Percentiles rank a stretch among this genome's conserved stretches.
Evolutionary conservation across 2,797 vertebrate species (phyloP).

Genomic region (Hephaestus fuliginosus): DNA sequence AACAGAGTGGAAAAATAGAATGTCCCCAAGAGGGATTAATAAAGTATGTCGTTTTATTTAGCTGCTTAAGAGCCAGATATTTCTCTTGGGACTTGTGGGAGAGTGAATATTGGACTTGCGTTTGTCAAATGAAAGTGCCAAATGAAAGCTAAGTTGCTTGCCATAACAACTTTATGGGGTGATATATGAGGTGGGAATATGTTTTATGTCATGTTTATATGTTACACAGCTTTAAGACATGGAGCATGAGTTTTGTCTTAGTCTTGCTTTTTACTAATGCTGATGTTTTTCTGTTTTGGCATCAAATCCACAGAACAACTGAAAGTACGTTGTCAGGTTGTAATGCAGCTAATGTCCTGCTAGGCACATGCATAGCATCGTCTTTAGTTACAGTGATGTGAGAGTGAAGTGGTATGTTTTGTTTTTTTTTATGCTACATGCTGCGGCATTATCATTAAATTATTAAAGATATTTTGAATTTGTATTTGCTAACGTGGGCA

Average conservation of each 20-base stretch:
- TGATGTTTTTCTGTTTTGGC: neutral
- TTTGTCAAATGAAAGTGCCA: neutral
- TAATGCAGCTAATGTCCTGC: neutral
- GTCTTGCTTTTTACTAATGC: neutral
- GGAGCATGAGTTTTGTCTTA: neutral
- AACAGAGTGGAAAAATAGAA: too few species aligned
- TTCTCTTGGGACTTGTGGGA: too few species aligned
- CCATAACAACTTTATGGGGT: neutral
- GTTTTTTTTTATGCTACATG: neutral
- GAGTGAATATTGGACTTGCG: neutral
- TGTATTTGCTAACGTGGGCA: neutral
- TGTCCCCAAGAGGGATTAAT: too few species aligned
- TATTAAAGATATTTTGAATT: neutral
- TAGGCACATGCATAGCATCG: neutral
- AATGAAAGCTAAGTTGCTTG: neutral
- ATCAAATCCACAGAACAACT: neutral
- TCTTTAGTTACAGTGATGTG: neutral
- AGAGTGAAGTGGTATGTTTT: neutral
- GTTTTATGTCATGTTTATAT: too few species aligned
- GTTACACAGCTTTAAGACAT: neutral
- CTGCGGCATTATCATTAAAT: neutral
- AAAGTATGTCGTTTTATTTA: neutral
- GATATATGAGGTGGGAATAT: neutral
- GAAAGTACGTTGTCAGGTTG: neutral
- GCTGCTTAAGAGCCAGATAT: neutral